Evolutionary conservation across 2,113 vertebrate genomes (phyloP), one percentile per base, ranked within the genome.

Genomic region (Otocyon megalotis): DNA sequence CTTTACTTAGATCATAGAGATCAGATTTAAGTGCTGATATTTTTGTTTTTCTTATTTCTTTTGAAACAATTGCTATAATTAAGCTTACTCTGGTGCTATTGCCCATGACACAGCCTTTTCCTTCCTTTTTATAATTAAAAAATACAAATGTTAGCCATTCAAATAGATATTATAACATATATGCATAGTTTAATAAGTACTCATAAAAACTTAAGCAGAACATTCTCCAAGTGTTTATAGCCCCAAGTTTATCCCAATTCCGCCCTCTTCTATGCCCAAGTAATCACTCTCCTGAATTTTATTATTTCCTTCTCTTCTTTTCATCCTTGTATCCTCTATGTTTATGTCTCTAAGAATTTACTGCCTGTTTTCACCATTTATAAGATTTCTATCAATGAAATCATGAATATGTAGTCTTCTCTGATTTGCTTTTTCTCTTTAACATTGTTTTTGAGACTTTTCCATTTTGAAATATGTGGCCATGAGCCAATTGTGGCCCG

Each of bases 1-100:
- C 62, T 90, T 63, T 90, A 76, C 24, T 88, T 96, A 95, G 50
- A 94, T 63, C 90, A 94, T 24, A 4, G 88, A 87, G 15, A 96
- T 76, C 76, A 93, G 90, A 94, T 90, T 88, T 94, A 93, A 97
- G 97, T 32, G 62, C 16, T 63, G 43, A 65, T 50, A 58, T 81
- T 96, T 87, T 30, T 58, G 24, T 16, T 71, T 92, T 89, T 96
- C 87, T 97, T 92, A 93, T 19, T 79, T 88, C 72, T 72, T 85
- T 96, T 81, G 71, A 96, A 97, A 91, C 4, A 94, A 90, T 85
- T 81, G 79, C 13, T 60, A 2, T n/a, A 88, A 77, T 11, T 87
- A 79, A 90, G 90, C 3, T 74, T 76, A 94, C 80, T 79, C 43
- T 79, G 58, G 13, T 1, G 0, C 26, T 92, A 95, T 90, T 87